Conservation (phyloP, 1,140 invertebrate species). For the Tetramorium simillimum region DNA sequence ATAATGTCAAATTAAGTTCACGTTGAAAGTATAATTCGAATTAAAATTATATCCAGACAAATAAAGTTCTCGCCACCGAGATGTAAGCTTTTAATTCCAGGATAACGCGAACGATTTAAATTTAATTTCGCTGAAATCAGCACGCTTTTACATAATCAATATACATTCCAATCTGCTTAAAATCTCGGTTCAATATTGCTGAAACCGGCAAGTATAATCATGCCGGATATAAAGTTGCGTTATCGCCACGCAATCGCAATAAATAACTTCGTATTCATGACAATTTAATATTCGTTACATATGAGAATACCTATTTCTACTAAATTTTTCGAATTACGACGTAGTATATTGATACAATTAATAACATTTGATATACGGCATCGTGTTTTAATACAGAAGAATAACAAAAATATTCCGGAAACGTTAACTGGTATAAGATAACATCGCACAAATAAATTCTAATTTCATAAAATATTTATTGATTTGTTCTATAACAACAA, state of each 20-base stretch:
- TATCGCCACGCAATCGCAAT: constrained; percentile 33
- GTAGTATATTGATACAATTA: not conserved
- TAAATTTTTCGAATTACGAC: not conserved
- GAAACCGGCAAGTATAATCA: not conserved
- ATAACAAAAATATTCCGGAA: not conserved
- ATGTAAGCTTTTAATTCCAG: constrained; percentile 40
- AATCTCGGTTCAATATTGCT: constrained; percentile 1
- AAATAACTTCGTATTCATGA: constrained; percentile 31
- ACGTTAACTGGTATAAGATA: not conserved
- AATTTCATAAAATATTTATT: not conserved
- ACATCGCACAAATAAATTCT: not conserved
- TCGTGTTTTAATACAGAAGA: not conserved
- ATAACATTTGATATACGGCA: not conserved
- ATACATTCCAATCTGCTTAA: constrained; percentile 21
- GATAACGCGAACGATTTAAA: not conserved
- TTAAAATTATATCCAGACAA: not conserved
- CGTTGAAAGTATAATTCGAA: constrained; percentile 2
- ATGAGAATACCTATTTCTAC: not conserved
- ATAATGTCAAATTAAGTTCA: constrained; percentile 15
- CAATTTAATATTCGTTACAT: constrained; percentile 2
- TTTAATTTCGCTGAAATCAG: constrained; percentile 24
- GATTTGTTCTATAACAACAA: not conserved
- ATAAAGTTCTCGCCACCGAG: not conserved
- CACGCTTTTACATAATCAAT: not conserved
- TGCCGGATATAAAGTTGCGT: constrained; percentile 11